Evolutionary conservation across 1,140 invertebrate species (phyloP).

Genomic region (Eulimnadia texana): DNA sequence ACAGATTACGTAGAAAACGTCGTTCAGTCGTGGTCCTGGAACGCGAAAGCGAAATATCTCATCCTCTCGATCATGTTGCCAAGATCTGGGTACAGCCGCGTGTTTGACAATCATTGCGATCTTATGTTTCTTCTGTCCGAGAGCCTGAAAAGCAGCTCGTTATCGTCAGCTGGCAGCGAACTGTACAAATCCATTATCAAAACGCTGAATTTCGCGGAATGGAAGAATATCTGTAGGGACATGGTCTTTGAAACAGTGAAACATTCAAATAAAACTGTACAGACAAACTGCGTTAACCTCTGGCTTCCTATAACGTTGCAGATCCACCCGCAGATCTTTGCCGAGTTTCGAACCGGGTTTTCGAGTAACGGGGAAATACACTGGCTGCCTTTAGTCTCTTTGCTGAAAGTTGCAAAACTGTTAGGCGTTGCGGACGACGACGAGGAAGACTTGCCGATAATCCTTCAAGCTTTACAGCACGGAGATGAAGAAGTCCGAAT

Average conservation of each 20-base stretch:
- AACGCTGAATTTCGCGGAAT: neutral
- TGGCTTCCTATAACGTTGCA: slow-evolving; percentile 8
- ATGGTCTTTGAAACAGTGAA: neutral
- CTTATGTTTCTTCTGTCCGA: neutral
- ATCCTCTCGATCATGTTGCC: neutral
- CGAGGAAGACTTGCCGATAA: neutral
- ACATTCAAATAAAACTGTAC: neutral
- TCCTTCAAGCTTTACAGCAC: slow-evolving; percentile 5
- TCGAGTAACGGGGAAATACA: neutral
- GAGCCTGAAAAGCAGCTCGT: neutral
- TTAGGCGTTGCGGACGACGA: neutral
- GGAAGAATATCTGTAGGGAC: neutral
- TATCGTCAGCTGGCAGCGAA: neutral
- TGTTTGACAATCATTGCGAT: neutral
- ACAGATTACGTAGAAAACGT: neutral
- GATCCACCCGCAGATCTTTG: neutral
- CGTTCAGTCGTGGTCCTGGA: neutral
- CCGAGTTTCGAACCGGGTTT: neutral
- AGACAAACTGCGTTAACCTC: slow-evolving; percentile 1
- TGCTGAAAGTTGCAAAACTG: slow-evolving; percentile 3
- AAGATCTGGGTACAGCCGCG: neutral
- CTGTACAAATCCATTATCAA: neutral
- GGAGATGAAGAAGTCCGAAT: slow-evolving; percentile 10
- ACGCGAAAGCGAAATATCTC: slow-evolving; percentile 1
- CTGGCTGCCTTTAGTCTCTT: slow-evolving; percentile 1